Evolutionary conservation across 1,140 invertebrate species (phyloP), one percentile per base, ranked within the genome.

Genomic region (Drosophila lacteicornis): DNA sequence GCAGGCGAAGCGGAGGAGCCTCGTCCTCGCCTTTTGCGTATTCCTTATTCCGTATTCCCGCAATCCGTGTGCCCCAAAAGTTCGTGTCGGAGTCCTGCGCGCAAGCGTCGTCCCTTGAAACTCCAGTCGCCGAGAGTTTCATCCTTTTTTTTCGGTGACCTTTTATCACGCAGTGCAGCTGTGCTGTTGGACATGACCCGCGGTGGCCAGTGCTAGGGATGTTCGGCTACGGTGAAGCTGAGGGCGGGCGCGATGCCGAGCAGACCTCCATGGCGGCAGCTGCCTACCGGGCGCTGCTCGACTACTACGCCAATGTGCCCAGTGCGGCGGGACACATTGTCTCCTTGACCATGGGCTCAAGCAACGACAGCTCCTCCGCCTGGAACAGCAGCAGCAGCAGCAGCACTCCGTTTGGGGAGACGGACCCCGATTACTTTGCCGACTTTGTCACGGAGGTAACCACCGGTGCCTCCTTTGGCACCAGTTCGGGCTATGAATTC

Each of bases 251-350:
- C 9, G 25, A 75, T 40, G 68, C 57, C 6, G 65, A 67, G 11
- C 60, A 74, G 40, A 60, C 81, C 5, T 59, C 49, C 51, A 42
- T 30, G 50, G 59, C 46, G 49, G 30, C 69, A n/a, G 45, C 58
- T 19, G 79, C 68, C 33, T 86, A 87, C 43, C 59, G 55, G 46
- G 83, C 84, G 5, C 51, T 88, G 47, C 66, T 88, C 25, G 84
- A 77, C 22, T 88, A 80, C 22, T 88, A 80, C 17, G 78, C 84
- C 40, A 88, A 90, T 27, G 80, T 62, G 8, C 68, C 78, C 3
- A 79, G 58, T 17, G 84, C 84, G 8, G 77, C 80, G 27, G 73
- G 80, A 13, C 84, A 88, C 38, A 88, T 88, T 12, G 61, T 88
- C 15, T 88, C 84, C 36, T 47, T 88, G 27, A 83, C 73, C 9